A percentile compares a stretch with the other conserved stretches of the same genome.
These are phyloP conservation scores for Lepidurus couesii DNA, from an alignment of 1,140 invertebrate species.

Conservation along the genomic window DNA sequence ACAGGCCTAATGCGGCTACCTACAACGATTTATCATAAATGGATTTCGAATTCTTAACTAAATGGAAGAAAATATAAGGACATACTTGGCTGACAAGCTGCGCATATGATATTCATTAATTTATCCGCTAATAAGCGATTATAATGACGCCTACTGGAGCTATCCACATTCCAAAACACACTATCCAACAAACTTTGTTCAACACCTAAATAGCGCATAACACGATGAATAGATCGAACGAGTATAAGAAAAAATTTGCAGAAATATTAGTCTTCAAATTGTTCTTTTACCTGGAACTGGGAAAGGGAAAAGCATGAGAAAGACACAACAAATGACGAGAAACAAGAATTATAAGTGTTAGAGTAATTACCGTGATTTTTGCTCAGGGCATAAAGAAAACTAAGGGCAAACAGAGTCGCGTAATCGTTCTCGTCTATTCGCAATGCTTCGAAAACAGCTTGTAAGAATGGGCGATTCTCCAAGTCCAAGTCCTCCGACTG, in stretches of 20 bases:
- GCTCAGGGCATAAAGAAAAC: conserved; percentile 85
- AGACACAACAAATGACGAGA: not conserved
- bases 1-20: conserved; percentile 73
- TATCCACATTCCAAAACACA: conserved; percentile 47
- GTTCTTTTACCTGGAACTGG: not conserved
- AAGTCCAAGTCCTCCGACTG: conserved; percentile 37
- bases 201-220: conserved; percentile 54
- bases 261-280: not conserved
- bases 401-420: conserved; percentile 81
- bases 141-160: conserved; percentile 54
- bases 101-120: conserved; percentile 68
- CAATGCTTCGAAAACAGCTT: conserved; percentile 73
- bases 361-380: conserved; percentile 76
- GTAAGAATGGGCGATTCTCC: conserved; percentile 72
- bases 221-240: not conserved
- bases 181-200: conserved; percentile 64
- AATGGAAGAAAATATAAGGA: not conserved
- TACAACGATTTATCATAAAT: conserved; percentile 48
- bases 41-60: not conserved
- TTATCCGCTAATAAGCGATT: conserved; percentile 70
- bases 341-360: not conserved
- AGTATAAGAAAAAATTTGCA: not conserved
- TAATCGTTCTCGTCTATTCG: conserved; percentile 87
- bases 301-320: not conserved
- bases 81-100: conserved; percentile 46